Base-by-base conservation (phyloP, 2,113 vertebrate species). In the Amphilophus citrinellus region DNA sequence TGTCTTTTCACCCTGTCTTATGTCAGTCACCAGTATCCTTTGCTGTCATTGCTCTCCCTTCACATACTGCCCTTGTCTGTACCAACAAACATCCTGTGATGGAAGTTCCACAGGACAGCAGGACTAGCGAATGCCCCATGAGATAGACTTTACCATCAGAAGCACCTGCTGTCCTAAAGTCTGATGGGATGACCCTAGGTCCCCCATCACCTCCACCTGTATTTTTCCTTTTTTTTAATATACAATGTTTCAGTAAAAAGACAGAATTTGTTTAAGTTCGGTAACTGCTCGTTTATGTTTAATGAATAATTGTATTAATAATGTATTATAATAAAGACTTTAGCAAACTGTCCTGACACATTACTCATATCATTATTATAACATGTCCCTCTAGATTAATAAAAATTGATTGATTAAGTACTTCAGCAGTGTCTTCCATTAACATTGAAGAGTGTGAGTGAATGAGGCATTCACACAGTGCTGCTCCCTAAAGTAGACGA, bases 381-480 rank as follows among this genome's bases (percentile, higher is more conserved):
- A 11, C 11, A 44, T 44, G 11, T 44, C 10, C 42, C 42, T 3
- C 42, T 13, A 44, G 11, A 44, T 44, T 3, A 44, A 13, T 44
- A 44, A 44, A 44, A 44, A 2, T 44, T 42, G 20, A 10, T 24
- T 30, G 20, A 10, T 24, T 30, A 71, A 71, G 30, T 71, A 71
- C 50, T 53, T 18, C 6, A 20, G 5, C 24, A 71, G 13, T 2
- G 0, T 53, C 24, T 20, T 71, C 24, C 15, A 32, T 32, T 71
- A 53, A 32, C 0, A 39, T 14, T 22, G 5, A 37, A 17, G n/a
- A 32, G 27, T 56, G 11, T 22, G 68, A 57, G 15, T 58, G 73
- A 58, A 39, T 39, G 42, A 37, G 71, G 15, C 0, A 20, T n/a
- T 37, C 32, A 32, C 3, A 0, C 44, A n/a, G 8, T 0, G 6